Evolutionary conservation across 2,888 invertebrate species (phyloP).

Genomic region (Morpho helenor): DNA sequence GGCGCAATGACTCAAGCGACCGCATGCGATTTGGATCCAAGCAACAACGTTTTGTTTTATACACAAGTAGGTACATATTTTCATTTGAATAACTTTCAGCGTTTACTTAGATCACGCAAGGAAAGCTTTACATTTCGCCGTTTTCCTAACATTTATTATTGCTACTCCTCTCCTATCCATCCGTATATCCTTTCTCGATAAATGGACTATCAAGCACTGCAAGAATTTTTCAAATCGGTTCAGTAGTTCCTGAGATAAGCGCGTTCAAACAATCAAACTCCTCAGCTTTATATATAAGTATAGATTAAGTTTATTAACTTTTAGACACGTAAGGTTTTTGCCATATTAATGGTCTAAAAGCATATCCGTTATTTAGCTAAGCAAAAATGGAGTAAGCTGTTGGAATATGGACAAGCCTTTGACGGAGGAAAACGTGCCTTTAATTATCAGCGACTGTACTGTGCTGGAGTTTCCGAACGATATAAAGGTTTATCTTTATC

Average conservation of each 20-base stretch:
- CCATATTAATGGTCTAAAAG: neutral
- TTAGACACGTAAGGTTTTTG: neutral
- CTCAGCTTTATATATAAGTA: too few species aligned
- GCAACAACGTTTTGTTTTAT: conserved; percentile 83
- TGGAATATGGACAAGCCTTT: conserved; percentile 84
- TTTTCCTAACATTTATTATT: too few species aligned
- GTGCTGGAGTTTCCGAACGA: conserved; percentile 87
- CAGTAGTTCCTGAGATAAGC: too few species aligned
- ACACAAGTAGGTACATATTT: conserved; percentile 68
- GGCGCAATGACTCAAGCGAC: conserved; percentile 85
- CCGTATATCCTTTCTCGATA: too few species aligned
- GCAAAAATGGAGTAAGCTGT: conserved; percentile 86
- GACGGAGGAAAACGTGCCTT: conserved; percentile 76
- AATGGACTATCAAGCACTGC: too few species aligned
- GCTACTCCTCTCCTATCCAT: too few species aligned
- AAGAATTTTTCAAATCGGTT: too few species aligned
- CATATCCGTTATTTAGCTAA: conserved; percentile 54
- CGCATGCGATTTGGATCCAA: conserved; percentile 82
- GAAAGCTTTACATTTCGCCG: too few species aligned
- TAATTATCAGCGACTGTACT: conserved; percentile 83
- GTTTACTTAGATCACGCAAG: too few species aligned
- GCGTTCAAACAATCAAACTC: too few species aligned
- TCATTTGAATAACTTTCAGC: too few species aligned
- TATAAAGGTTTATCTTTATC: conserved; percentile 68
- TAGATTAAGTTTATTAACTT: neutral